A percentile compares a stretch with the other conserved stretches of the same genome.
Evolutionary conservation across 2,113 vertebrate species (phyloP).

Genomic region (Lepisosteus oculatus): DNA sequence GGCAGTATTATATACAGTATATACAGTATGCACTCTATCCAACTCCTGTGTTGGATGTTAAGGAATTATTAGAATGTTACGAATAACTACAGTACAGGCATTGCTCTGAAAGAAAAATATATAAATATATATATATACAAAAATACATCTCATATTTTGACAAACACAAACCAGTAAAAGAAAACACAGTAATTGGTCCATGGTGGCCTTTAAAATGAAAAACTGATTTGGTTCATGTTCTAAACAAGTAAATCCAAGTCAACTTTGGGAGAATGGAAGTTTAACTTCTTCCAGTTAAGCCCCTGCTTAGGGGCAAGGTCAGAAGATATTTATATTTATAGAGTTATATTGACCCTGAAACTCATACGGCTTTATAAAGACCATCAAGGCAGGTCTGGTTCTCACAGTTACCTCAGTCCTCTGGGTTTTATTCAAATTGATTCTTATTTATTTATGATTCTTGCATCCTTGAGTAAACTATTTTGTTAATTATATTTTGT

Average conservation of each 20-base stretch:
- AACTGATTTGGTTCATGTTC: background rate
- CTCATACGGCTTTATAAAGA: slow-evolving; percentile 29
- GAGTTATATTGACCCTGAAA: slow-evolving; percentile 26
- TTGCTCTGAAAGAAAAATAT: no score
- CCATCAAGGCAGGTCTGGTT: slow-evolving; percentile 12
- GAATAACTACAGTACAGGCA: no score
- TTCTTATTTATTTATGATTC: no score
- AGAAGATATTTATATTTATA: background rate
- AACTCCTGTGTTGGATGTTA: no score
- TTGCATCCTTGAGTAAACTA: no score
- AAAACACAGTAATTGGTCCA: slow-evolving; percentile 49
- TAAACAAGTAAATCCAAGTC: slow-evolving; percentile 27
- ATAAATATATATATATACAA: no score
- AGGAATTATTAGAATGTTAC: no score
- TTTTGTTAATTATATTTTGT: no score
- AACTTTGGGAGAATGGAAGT: slow-evolving; percentile 24
- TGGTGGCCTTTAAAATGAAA: slow-evolving; percentile 28
- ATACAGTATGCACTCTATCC: no score
- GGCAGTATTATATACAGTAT: no score
- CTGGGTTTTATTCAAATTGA: no score
- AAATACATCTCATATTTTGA: slow-evolving; percentile 29
- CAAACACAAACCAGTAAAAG: slow-evolving; percentile 40
- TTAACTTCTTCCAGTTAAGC: slow-evolving; percentile 22
- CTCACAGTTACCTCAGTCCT: no score
- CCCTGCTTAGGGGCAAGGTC: slow-evolving; percentile 35